Evolutionary conservation across 2,113 vertebrate species (phyloP).

Genomic region (Carlito syrichta): DNA sequence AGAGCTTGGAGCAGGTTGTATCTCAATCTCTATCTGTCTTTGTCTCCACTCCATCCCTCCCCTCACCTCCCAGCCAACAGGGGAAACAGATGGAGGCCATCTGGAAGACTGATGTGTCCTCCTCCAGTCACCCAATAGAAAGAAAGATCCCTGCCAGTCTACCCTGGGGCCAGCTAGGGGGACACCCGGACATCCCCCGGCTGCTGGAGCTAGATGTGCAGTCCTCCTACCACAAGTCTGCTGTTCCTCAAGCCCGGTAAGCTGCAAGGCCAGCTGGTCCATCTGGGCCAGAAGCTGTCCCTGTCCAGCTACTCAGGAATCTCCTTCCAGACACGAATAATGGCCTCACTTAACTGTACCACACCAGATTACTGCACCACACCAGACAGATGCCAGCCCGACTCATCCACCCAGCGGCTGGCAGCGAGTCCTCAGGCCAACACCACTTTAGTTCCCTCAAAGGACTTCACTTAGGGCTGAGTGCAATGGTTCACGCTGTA

Average conservation of each 20-base stretch:
- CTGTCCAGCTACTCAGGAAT: not conserved
- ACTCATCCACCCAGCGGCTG: not conserved
- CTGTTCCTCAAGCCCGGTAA: conserved; percentile 38
- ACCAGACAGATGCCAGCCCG: not conserved
- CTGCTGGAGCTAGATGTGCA: conserved; percentile 27
- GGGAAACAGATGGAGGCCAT: conserved; percentile 50
- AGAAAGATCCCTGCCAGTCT: conserved; percentile 46
- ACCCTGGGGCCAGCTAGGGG: conserved; percentile 39
- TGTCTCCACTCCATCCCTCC: not conserved
- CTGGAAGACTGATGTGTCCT: conserved; percentile 60
- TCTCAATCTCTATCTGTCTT: not conserved
- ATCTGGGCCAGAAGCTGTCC: not conserved
- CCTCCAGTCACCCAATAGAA: conserved; percentile 63
- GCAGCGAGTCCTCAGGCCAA: not conserved
- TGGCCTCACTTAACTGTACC: not conserved
- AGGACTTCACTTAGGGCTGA: not conserved
- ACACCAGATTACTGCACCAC: not conserved
- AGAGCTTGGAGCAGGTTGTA: not conserved
- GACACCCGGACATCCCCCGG: conserved; percentile 58
- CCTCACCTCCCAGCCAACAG: not conserved
- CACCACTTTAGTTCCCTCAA: not conserved
- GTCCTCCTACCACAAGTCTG: conserved; percentile 13
- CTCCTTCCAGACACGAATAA: not conserved
- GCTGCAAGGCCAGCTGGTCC: not conserved
- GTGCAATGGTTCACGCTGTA: too few relatives aligned